These are phyloP conservation scores for Drosophila meridionalis DNA, from an alignment of 2,888 invertebrate genomes.

Conservation along the genomic window DNA sequence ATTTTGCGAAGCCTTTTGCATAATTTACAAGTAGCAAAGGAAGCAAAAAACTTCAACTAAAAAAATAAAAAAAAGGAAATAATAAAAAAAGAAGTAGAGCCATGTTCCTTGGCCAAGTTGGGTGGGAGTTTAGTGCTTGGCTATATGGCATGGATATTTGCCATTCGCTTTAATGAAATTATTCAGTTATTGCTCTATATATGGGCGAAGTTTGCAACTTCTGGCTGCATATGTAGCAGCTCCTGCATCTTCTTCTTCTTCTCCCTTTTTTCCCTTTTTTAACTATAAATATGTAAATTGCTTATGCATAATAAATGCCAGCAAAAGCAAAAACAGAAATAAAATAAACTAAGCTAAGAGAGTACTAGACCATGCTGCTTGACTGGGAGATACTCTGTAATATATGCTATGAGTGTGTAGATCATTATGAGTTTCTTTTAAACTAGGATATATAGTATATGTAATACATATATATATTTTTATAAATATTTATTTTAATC, in stretches of 20 bases:
- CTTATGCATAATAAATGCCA: constrained; percentile 62
- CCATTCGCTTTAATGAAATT: constrained; percentile 69
- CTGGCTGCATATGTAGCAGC: constrained; percentile 2
- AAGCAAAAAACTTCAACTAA: constrained; percentile 26
- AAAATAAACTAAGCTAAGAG: constrained; percentile 14
- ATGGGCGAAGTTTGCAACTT: constrained; percentile 1
- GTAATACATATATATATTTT: too few species aligned
- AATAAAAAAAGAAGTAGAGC: constrained; percentile 30
- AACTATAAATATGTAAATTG: constrained; percentile 68
- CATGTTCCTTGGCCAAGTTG: constrained; percentile 18
- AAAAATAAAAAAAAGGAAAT: constrained; percentile 20
- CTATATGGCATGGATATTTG: constrained; percentile 48
- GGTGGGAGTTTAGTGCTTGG: constrained; percentile 59
- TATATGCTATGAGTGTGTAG: background rate
- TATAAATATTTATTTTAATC: too few species aligned
- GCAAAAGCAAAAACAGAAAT: constrained; percentile 39
- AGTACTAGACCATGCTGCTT: background rate
- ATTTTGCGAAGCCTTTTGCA: constrained; percentile 75
- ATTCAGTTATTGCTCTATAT: constrained; percentile 67
- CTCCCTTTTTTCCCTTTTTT: background rate
- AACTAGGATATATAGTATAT: background rate
- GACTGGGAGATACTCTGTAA: background rate
- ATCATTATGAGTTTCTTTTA: background rate
- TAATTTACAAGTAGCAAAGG: constrained; percentile 77
- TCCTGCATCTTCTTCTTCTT: background rate